phyloP scores from a whole-genome alignment of 2,888 invertebrate species.

The Lycaena phlaeas region DNA sequence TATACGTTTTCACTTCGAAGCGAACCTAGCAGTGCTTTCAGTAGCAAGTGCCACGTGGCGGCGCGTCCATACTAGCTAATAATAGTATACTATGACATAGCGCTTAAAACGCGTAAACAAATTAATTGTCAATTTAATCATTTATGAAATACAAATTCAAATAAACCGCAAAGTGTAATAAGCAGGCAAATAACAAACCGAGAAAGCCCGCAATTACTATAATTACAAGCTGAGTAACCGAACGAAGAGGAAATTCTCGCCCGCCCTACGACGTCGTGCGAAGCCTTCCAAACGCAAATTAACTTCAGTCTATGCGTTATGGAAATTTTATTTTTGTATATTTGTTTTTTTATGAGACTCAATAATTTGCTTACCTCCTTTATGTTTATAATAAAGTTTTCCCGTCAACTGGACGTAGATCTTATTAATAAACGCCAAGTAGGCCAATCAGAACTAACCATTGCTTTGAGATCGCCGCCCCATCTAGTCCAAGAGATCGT shows the following conservation, averaged over 20 bases:
- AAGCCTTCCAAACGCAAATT: constrained; percentile 71
- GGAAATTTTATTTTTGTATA: constrained; percentile 1
- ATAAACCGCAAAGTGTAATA: constrained; percentile 43
- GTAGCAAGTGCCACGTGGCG: too few relatives aligned
- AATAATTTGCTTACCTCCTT: not conserved
- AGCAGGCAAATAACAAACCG: constrained; percentile 62
- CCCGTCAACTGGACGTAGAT: not conserved
- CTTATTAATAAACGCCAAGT: too few relatives aligned
- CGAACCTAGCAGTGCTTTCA: too few relatives aligned
- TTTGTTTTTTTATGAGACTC: constrained; percentile 1
- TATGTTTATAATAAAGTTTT: not conserved
- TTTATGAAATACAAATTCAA: too few relatives aligned
- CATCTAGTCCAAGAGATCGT: too few relatives aligned
- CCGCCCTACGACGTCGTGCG: constrained; percentile 59
- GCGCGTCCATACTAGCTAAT: too few relatives aligned
- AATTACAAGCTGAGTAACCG: constrained; percentile 64
- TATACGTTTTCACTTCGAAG: too few relatives aligned
- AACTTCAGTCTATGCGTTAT: constrained; percentile 41
- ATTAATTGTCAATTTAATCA: too few relatives aligned
- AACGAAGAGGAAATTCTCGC: constrained; percentile 68
- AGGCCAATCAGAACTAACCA: too few relatives aligned
- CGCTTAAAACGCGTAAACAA: too few relatives aligned
- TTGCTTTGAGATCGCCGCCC: too few relatives aligned
- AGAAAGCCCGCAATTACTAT: constrained; percentile 63
- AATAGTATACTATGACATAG: too few relatives aligned